Base-by-base conservation (phyloP, 2,888 invertebrate species). In the Epicampocera succincta region DNA sequence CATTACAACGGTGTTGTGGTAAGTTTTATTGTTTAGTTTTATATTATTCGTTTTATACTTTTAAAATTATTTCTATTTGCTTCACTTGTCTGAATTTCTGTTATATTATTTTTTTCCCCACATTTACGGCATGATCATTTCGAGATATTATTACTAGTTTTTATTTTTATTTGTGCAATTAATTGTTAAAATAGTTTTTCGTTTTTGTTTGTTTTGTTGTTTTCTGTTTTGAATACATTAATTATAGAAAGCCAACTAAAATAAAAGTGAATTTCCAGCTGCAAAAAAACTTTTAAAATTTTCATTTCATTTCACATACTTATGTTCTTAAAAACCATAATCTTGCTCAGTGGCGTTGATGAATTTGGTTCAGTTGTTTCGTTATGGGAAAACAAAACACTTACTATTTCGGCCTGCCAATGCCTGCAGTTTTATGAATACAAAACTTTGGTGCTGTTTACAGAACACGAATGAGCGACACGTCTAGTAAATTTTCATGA, bases 1-100 rank as follows among this genome's bases (percentile, higher is more conserved):
- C 86, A 86, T 56, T 84, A 87, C 72, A 88, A 91, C 86, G 90
- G 89, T 86, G 85, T 88, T 86, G 89, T 90, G 90, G 90, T 90
- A 84, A 88, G 86, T 85, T 19, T 19, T 48, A 46, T 29, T n/a
- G 66, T 40, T 54, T 48, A 15, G 66, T 40, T 54, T 48, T n/a
- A 17, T 46, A 66, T n/a, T n/a, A n/a, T 40, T 71, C 61, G n/a
- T n/a, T 46, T 63, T n/a, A 56, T 33, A 38, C 69, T 54, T 40
- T 21, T 60, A 50, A 60, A 48, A 56, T 71, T 68, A 52, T 61
- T 65, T 60, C 25, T 61, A 33, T 58, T 46, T 4, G 63, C 56
- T 60, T 66, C 72, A 78, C 58, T 65, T 72, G 71, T 58, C 17
- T 72, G 65, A 58, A 38, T 71, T 69, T 63, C 25, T 63, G 17